Conservation (phyloP, 2,888 invertebrate genomes). For the Drosophila sordidapex region DNA sequence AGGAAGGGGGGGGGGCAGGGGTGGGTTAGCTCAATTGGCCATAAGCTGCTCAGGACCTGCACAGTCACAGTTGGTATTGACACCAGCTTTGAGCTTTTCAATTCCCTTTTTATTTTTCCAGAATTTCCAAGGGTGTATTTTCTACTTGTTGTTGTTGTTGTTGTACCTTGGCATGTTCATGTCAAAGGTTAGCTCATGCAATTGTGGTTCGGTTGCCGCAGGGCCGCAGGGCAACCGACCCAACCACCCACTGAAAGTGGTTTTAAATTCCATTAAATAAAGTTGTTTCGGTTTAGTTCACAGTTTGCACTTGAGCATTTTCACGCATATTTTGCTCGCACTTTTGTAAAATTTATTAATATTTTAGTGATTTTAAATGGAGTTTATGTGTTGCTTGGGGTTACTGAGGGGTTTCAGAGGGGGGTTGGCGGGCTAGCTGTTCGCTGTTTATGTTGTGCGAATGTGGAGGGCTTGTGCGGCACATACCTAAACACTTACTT, state of each 20-base stretch:
- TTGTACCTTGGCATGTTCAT: slow-evolving; percentile 28
- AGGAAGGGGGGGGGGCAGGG: neutral
- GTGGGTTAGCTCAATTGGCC: slow-evolving; percentile 70
- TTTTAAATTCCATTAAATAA: slow-evolving; percentile 84
- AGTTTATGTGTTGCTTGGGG: slow-evolving; percentile 70
- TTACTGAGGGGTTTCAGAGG: neutral
- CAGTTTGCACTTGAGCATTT: slow-evolving; percentile 64
- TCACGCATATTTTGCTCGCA: slow-evolving; percentile 82
- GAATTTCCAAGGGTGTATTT: slow-evolving; percentile 50
- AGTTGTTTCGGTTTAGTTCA: slow-evolving; percentile 73
- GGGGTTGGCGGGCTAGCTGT: no score
- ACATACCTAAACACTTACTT: slow-evolving; percentile 23
- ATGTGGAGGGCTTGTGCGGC: slow-evolving; percentile 9
- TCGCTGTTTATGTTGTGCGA: slow-evolving; percentile 37
- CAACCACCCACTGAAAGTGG: slow-evolving; percentile 66
- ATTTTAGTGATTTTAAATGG: slow-evolving; percentile 81
- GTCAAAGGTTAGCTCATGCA: slow-evolving; percentile 80
- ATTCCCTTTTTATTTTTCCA: slow-evolving; percentile 18
- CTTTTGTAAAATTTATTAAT: slow-evolving; percentile 83
- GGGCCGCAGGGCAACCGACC: slow-evolving; percentile 68
- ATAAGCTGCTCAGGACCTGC: slow-evolving; percentile 74
- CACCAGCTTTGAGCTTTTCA: slow-evolving; percentile 71
- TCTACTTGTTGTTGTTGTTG: neutral
- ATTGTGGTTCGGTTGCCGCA: slow-evolving; percentile 73
- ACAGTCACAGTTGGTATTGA: slow-evolving; percentile 77